Percentiles rank a stretch among this genome's conserved stretches.
Evolutionary conservation across 1,140 invertebrate species (phyloP).

Genomic region (Spodoptera frugiperda): DNA sequence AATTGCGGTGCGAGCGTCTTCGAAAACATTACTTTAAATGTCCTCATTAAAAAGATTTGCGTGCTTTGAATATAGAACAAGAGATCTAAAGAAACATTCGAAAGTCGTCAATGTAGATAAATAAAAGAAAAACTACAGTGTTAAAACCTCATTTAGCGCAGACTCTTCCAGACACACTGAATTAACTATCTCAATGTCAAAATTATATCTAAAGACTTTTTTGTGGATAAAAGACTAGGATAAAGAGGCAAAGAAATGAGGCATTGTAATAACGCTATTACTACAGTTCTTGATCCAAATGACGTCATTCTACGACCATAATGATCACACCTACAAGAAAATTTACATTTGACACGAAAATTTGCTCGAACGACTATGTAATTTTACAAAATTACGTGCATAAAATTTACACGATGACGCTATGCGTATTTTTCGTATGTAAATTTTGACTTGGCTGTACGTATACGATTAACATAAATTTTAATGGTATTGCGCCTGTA

Average conservation of each 20-base stretch:
- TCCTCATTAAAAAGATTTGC: no score
- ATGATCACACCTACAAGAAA: conserved; percentile 52
- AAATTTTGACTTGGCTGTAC: conserved; percentile 52
- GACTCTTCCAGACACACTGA: not conserved
- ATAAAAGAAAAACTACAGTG: no score
- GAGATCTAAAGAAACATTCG: no score
- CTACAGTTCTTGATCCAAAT: conserved; percentile 37
- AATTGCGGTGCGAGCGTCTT: not conserved
- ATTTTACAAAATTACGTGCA: conserved; percentile 41
- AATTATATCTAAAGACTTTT: not conserved
- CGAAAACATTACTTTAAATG: conserved; percentile 3
- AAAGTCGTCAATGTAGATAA: no score
- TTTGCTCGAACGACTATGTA: conserved; percentile 24
- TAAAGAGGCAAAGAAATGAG: conserved; percentile 40
- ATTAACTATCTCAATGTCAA: conserved; percentile 10
- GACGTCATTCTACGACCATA: conserved; percentile 48
- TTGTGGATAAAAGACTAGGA: not conserved
- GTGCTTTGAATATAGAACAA: no score
- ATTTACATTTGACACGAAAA: conserved; percentile 53
- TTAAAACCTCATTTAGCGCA: not conserved
- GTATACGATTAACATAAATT: conserved; percentile 55
- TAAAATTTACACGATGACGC: conserved; percentile 42
- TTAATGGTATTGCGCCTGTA: conserved; percentile 31
- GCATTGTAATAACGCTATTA: conserved; percentile 33
- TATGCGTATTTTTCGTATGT: conserved; percentile 59